Evolutionary conservation across 2,888 invertebrate genomes (phyloP).

Genomic region (Ectropis crepuscularia): DNA sequence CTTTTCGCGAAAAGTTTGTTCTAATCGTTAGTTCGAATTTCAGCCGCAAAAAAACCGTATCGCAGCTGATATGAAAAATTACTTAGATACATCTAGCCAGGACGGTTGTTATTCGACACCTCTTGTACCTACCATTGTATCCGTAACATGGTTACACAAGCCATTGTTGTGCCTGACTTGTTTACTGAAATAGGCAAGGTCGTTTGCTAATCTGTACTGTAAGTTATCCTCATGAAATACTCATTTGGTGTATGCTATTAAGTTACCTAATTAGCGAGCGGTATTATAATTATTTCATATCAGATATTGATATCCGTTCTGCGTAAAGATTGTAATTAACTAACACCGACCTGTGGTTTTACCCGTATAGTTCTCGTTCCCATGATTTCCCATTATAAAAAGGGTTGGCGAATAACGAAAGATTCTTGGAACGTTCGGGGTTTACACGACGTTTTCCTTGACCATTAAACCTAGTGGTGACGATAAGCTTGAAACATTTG

Average conservation of each 20-base stretch:
- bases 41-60: not conserved
- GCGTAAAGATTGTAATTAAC: too few relatives aligned
- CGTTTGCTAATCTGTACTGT: not conserved
- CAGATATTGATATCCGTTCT: too few relatives aligned
- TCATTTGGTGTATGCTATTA: not conserved
- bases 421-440: too few relatives aligned
- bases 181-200: conserved; percentile 25
- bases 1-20: too few relatives aligned
- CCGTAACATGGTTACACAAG: not conserved
- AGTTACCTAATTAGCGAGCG: conserved; percentile 2
- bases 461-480: too few relatives aligned
- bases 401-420: too few relatives aligned
- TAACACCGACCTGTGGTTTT: too few relatives aligned
- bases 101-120: conserved; percentile 12
- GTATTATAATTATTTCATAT: not conserved
- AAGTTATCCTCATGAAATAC: conserved; percentile 11
- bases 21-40: too few relatives aligned
- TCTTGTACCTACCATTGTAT: conserved; percentile 5
- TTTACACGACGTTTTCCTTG: too few relatives aligned
- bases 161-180: conserved; percentile 27
- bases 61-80: not conserved
- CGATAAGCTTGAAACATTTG: too few relatives aligned
- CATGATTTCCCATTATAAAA: too few relatives aligned
- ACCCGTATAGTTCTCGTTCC: too few relatives aligned
- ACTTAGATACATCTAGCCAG: not conserved